phyloP scores from a whole-genome alignment of 2,888 invertebrate species.

The Sepioteuthis lessoniana region DNA sequence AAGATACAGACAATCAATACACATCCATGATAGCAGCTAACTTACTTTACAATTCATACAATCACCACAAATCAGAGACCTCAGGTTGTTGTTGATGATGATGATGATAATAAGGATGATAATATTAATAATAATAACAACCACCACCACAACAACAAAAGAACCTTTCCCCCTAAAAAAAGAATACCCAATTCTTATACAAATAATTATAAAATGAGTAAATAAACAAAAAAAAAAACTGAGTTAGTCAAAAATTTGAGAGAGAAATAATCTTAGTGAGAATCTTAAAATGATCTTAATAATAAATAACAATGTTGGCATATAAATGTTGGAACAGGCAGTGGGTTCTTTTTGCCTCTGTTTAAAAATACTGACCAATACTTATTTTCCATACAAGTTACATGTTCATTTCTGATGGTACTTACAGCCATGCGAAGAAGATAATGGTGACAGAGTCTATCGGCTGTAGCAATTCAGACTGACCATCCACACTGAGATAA shows the following conservation, averaged over 20 bases:
- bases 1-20: constrained; percentile 33
- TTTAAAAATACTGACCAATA: not conserved
- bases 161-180: no score
- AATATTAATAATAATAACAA: no score
- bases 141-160: no score
- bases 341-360: not conserved
- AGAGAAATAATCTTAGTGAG: not conserved
- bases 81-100: not conserved
- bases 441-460: constrained; percentile 17
- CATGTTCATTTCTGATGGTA: not conserved
- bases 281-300: no score
- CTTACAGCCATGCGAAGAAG: constrained; percentile 33
- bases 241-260: not conserved
- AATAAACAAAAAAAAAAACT: not conserved
- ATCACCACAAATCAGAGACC: not conserved
- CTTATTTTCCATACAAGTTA: not conserved
- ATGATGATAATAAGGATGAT: not conserved
- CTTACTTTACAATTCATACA: not conserved
- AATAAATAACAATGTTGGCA: not conserved
- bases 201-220: not conserved
- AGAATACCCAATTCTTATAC: not conserved
- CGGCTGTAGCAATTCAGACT: not conserved
- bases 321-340: not conserved
- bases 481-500: not conserved
- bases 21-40: not conserved